Evolutionary conservation across 2,888 invertebrate species (phyloP), one percentile per base, ranked within the genome.

Genomic region (Eupithecia inturbata): DNA sequence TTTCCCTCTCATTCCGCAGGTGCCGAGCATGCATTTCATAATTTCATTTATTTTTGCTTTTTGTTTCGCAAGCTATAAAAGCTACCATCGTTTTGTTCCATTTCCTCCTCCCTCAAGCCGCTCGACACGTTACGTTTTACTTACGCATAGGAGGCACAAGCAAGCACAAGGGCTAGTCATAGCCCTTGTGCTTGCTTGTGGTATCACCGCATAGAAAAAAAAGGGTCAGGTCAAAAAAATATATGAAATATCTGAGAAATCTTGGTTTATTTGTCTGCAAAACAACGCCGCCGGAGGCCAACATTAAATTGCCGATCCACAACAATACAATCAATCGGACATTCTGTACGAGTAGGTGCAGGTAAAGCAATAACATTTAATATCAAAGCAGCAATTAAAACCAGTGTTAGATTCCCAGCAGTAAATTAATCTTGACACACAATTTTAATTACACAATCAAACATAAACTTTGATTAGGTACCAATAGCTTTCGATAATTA

Each of bases 391-490:
- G 14, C 28, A 69, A 71, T 74, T 74, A 74, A 60, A 74, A 68
- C 57, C 53, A 22, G 68, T 57, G 41, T 68, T 63, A 66, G 41
- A 45, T 68, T 28, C 16, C 39, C 39, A 67, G 69, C 67, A 71
- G 62, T 71, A 69, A 71, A 74, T 66, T 68, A 67, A 49, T 70
- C 33, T 67, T 22, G n/a, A 67, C n/a, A 49, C n/a, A 49, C n/a
- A n/a, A 49, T 9, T n/a, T 57, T 57, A 68, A 57, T 63, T 26
- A 71, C 16, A 53, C 22, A 22, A 53, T 22, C 49, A 22, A 22
- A 53, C 53, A 53, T 9, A 62, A 69, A 28, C 16, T 28, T 28
- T 60, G 3, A 0, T 60, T 60, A 6, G 14, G 28, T 57, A 49
- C 49, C 22, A 19, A 49, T 22, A 53, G 22, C 22, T 22, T 53